Evolutionary conservation across 2,113 vertebrate species (phyloP), one percentile per base, ranked within the genome.

Genomic region (Proterorhinus semilunaris): DNA sequence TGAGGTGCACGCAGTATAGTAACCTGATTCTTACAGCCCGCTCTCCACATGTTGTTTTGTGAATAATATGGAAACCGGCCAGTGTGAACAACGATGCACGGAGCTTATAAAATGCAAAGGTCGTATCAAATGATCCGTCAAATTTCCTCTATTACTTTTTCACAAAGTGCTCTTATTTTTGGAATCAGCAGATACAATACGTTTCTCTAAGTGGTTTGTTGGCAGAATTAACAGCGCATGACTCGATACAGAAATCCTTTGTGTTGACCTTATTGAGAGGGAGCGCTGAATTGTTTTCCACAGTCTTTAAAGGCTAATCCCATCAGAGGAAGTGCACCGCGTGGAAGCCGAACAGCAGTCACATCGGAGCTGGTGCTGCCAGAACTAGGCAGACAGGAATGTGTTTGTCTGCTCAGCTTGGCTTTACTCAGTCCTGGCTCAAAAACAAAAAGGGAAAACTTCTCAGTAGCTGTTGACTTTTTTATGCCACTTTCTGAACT

Each of bases 231-330:
- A 81, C 70, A 66, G 75, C 15, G 62, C 71, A 52, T 59, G 69
- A 67, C 15, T 42, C 63, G 66, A 76, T 55, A 72, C 52, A 62
- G 68, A 70, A 72, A 74, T 71, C 52, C 81, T 82, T 80, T 83
- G 71, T 83, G 81, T 76, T 80, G 80, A 85, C 89, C 83, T 86
- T 66, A 80, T 72, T 74, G 71, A 84, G 72, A 81, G 76, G 45
- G 76, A 84, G 72, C 65, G 62, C 75, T 72, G 83, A 79, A 83
- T 83, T 84, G 76, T 86, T 87, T 89, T 87, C 81, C 75, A 57
- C 72, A 72, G 83, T 82, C 78, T 84, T 83, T 79, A 83, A 81
- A 76, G 74, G 74, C 77, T 90, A 89, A 90, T 91, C 87, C 85
- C 83, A 79, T 88, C 83, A 89, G 76, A 87, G 85, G 75, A 81